Conservation (phyloP, 2,888 invertebrate genomes). For the Drosophila gaucha region DNA sequence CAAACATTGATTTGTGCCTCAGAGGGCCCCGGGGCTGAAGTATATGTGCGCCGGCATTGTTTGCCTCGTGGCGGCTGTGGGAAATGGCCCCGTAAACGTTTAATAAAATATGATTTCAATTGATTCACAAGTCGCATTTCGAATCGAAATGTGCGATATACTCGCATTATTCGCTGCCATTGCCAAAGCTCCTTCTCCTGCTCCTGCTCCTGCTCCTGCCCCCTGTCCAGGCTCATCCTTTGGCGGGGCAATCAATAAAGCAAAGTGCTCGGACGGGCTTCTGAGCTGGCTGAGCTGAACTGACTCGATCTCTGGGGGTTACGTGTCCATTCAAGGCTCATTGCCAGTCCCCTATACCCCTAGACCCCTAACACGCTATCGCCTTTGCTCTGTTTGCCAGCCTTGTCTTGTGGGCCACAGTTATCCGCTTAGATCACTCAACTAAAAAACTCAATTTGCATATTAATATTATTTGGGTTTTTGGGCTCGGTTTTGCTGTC, state of each 20-base stretch:
- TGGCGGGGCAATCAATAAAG: slow-evolving; percentile 69
- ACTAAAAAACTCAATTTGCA: slow-evolving; percentile 84
- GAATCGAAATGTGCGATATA: slow-evolving; percentile 57
- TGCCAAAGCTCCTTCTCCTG: not conserved
- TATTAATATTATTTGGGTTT: slow-evolving; percentile 82
- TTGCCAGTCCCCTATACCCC: slow-evolving; percentile 7
- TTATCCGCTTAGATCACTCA: slow-evolving; percentile 83
- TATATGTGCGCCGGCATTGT: slow-evolving; percentile 38
- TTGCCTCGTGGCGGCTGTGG: slow-evolving; percentile 66
- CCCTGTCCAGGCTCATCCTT: slow-evolving; percentile 24
- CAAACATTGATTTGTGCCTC: slow-evolving; percentile 48
- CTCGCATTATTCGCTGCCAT: slow-evolving; percentile 37
- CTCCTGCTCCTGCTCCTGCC: not conserved
- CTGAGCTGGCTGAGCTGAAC: slow-evolving; percentile 11
- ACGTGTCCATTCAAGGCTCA: slow-evolving; percentile 43
- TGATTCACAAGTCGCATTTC: slow-evolving; percentile 73
- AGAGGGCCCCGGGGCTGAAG: slow-evolving; percentile 25
- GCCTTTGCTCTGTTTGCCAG: not conserved
- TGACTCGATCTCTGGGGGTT: slow-evolving; percentile 56
- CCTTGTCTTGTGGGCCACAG: slow-evolving; percentile 46
- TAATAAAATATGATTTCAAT: slow-evolving; percentile 78
- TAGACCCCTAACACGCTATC: not conserved
- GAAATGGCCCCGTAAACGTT: slow-evolving; percentile 75
- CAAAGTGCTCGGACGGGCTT: slow-evolving; percentile 49
- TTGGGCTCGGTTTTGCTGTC: slow-evolving; percentile 30